phyloP scores from a whole-genome alignment of 2,888 invertebrate species.

The Dinocampus coccinellae region DNA sequence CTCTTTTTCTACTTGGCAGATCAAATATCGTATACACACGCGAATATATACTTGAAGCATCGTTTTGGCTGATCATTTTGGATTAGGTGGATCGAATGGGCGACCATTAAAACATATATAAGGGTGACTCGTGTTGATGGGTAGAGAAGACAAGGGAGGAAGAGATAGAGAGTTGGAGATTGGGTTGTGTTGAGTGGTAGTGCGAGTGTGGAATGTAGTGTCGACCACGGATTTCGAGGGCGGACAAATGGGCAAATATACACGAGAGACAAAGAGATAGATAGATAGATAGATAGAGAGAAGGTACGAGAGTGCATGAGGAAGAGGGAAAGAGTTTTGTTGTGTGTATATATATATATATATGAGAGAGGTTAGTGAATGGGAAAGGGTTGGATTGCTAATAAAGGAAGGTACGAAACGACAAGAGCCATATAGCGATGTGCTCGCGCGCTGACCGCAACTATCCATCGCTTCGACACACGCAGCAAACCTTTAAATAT shows the following conservation, averaged over 20 bases:
- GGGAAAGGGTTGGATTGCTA: slow-evolving; percentile 48
- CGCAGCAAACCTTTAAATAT: slow-evolving; percentile 66
- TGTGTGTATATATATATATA: too few species aligned
- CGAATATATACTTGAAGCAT: neutral
- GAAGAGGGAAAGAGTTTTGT: neutral
- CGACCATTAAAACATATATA: slow-evolving; percentile 4
- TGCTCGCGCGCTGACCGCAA: slow-evolving; percentile 57
- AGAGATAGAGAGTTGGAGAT: neutral
- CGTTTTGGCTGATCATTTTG: slow-evolving; percentile 14
- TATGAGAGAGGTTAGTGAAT: slow-evolving; percentile 27
- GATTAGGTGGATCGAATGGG: slow-evolving; percentile 15
- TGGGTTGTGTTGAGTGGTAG: neutral
- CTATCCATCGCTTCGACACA: slow-evolving; percentile 64
- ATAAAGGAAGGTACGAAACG: slow-evolving; percentile 51
- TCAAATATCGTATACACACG: neutral
- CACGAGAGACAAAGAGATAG: slow-evolving; percentile 27
- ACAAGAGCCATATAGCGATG: slow-evolving; percentile 28
- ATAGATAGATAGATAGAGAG: slow-evolving; percentile 10
- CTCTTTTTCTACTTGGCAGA: slow-evolving; percentile 7
- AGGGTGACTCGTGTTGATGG: slow-evolving; percentile 1
- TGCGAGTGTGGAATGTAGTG: neutral
- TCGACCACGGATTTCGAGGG: neutral
- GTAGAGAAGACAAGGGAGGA: neutral
- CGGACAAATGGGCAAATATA: slow-evolving; percentile 6
- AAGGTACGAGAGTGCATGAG: slow-evolving; percentile 6